Conservation (phyloP, 1,140 invertebrate species). For the Drepana arcuata region DNA sequence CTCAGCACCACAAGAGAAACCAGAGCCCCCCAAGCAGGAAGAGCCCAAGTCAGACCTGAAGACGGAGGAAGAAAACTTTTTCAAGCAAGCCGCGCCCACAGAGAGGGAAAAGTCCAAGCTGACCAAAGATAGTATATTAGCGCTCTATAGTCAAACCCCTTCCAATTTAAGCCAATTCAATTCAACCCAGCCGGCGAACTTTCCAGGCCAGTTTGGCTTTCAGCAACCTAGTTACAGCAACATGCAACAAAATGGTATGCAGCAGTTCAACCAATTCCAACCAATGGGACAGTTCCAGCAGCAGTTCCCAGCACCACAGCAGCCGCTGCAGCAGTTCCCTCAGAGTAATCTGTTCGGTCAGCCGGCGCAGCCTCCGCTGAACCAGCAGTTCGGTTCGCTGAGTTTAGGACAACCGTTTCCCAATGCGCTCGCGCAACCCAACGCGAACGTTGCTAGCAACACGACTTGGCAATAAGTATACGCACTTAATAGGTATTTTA, state of each 20-base stretch:
- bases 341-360: conserved; percentile 32
- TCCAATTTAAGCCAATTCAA: conserved; percentile 18
- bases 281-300: conserved; percentile 43
- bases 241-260: conserved; percentile 39
- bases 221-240: conserved; percentile 24
- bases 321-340: conserved; percentile 22
- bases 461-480: conserved; percentile 57
- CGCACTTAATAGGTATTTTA: not conserved
- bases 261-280: conserved; percentile 46
- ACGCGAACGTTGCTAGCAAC: conserved; percentile 52
- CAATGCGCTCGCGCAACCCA: conserved; percentile 37
- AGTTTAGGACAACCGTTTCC: conserved; percentile 56
- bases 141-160: conserved; percentile 84
- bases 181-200: conserved; percentile 8
- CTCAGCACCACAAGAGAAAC: conserved; percentile 75
- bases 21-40: conserved; percentile 46
- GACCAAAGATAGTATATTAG: conserved; percentile 95
- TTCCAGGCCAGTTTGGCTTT: conserved; percentile 11
- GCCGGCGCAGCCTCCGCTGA: too few relatives aligned
- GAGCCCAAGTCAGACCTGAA: conserved; percentile 72
- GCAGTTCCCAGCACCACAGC: conserved; percentile 17
- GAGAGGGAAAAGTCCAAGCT: conserved; percentile 85
- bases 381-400: conserved; percentile 48
- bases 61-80: conserved; percentile 91
- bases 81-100: conserved; percentile 85